These are phyloP conservation scores for Trididemnum clinides DNA, from an alignment of 23 tunicate species.

Conservation along the genomic window DNA sequence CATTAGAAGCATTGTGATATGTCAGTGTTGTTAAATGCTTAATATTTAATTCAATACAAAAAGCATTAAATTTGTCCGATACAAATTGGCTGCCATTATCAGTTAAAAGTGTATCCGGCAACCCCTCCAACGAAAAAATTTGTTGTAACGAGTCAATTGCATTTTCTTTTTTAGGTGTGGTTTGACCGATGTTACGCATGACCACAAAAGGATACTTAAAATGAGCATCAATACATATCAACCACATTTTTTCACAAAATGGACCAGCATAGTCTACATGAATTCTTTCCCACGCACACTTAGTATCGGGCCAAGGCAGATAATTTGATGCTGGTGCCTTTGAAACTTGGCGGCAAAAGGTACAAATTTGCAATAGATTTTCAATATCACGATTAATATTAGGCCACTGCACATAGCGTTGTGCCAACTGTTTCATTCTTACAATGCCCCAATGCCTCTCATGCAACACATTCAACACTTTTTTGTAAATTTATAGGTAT, in stretches of 20 bases:
- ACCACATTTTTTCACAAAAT: constrained; percentile 38
- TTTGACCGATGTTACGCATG: background rate
- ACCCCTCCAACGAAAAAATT: background rate
- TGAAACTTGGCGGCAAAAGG: background rate
- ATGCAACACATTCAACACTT: constrained; percentile 13
- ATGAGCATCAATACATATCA: constrained; percentile 32
- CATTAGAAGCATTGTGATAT: background rate
- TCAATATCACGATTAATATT: background rate
- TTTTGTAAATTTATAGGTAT: background rate
- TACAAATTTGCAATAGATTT: background rate
- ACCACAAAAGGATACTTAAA: constrained; percentile 34
- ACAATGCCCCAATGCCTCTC: constrained; percentile 32
- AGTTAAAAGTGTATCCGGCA: background rate
- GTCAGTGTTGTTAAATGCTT: background rate
- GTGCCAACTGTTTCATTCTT: constrained; percentile 31
- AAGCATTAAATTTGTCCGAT: background rate
- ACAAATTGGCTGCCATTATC: constrained; percentile 8
- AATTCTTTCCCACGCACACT: constrained; percentile 28
- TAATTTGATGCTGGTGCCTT: constrained; percentile 18
- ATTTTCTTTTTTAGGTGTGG: background rate
- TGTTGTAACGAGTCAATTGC: background rate
- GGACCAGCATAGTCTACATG: constrained; percentile 36
- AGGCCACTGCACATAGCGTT: constrained; percentile 18
- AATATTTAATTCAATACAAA: background rate
- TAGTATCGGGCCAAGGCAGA: constrained; percentile 20